phyloP scores from a whole-genome alignment of 2,888 invertebrate genomes.

The Stratiomys singularior region DNA sequence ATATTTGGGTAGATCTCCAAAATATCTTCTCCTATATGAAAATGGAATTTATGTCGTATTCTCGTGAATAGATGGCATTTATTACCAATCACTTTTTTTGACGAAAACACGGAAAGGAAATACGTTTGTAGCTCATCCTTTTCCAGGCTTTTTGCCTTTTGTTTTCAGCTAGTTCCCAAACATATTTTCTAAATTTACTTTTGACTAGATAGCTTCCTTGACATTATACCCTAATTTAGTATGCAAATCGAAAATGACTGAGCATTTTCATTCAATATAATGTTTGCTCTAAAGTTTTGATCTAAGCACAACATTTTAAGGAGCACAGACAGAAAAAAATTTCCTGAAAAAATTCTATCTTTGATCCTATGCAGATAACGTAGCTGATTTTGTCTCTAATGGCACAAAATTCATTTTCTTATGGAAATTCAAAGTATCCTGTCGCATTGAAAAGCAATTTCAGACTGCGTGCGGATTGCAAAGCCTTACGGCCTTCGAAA shows the following conservation, averaged over 20 bases:
- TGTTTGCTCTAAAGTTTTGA: neutral
- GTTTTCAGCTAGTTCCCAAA: no score
- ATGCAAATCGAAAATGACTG: conserved; percentile 34
- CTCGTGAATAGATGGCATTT: no score
- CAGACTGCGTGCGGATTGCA: conserved; percentile 6
- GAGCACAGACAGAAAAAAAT: neutral
- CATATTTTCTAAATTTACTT: no score
- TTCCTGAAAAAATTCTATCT: conserved; percentile 15
- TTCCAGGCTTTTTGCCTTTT: no score
- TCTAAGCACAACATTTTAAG: no score
- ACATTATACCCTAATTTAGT: conserved; percentile 11
- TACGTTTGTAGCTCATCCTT: no score
- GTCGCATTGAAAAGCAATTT: conserved; percentile 39
- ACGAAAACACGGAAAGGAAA: no score
- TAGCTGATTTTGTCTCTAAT: conserved; percentile 23
- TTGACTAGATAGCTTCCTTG: no score
- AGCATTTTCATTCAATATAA: conserved; percentile 11
- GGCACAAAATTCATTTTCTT: conserved; percentile 40
- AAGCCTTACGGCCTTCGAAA: conserved; percentile 27
- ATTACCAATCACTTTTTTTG: no score
- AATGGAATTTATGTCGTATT: no score
- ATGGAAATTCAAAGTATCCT: conserved; percentile 41
- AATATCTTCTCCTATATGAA: no score
- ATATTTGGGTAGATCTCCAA: no score
- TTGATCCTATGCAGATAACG: conserved; percentile 18